These are phyloP conservation scores for Hippotragus niger DNA, from an alignment of 2,113 vertebrate genomes.

Conservation along the genomic window DNA sequence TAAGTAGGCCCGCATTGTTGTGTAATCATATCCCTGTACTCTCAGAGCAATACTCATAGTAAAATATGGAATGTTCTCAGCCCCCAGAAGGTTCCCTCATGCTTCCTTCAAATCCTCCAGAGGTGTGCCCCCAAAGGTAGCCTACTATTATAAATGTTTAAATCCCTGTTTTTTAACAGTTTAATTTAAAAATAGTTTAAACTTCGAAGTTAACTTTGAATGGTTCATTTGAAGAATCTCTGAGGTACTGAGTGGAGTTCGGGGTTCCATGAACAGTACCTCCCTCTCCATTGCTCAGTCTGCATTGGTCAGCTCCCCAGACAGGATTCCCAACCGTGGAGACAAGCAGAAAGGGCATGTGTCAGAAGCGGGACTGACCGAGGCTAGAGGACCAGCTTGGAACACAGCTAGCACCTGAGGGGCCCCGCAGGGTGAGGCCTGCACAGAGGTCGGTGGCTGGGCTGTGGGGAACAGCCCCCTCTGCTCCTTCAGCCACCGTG, in stretches of 20 bases:
- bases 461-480: neutral
- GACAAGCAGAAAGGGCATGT: neutral
- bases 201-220: neutral
- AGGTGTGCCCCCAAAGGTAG: neutral
- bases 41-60: neutral
- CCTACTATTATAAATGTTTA: neutral
- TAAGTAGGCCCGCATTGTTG: too few species aligned
- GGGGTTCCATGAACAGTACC: neutral
- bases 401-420: accelerated
- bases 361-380: neutral
- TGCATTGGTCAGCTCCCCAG: neutral
- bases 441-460: accelerated
- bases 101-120: neutral
- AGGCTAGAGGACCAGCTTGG: neutral
- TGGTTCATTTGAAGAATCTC: neutral
- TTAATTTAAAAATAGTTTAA: neutral
- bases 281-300: too few species aligned
- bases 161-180: neutral
- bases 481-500: neutral
- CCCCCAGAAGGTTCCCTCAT: neutral
- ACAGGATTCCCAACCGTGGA: neutral
- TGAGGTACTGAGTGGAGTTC: neutral
- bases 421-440: accelerated
- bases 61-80: neutral
- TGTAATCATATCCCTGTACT: neutral